A percentile compares a stretch with the other conserved stretches of the same genome.
These are phyloP conservation scores for Merluccius polli DNA, from an alignment of 2,797 vertebrate genomes.

Conservation along the genomic window DNA sequence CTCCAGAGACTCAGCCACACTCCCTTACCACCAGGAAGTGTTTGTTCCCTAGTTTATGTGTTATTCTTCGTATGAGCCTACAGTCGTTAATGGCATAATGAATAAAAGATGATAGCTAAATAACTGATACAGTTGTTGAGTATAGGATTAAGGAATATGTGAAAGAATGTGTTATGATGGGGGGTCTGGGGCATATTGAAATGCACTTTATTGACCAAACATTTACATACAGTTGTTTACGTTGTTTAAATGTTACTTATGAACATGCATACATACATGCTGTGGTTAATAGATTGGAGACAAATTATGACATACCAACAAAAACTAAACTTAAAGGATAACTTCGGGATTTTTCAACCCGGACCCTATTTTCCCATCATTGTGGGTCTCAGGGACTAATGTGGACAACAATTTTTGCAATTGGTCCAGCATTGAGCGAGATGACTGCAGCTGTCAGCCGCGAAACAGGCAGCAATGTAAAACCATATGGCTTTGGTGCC, in stretches of 20 bases:
- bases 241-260: background rate
- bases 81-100: background rate
- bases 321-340: background rate
- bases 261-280: background rate
- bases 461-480: too few relatives aligned
- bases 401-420: too few relatives aligned
- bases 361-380: too few relatives aligned
- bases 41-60: constrained; percentile 32
- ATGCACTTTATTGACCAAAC: background rate
- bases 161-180: background rate
- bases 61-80: constrained; percentile 29
- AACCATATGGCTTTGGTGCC: too few relatives aligned
- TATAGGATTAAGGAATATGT: background rate
- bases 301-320: background rate
- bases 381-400: too few relatives aligned
- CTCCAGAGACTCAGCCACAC: constrained; percentile 32
- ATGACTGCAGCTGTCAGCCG: too few relatives aligned
- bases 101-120: background rate
- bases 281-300: background rate
- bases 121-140: background rate
- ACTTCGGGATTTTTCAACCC: too few relatives aligned
- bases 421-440: too few relatives aligned
- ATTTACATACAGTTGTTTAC: background rate
- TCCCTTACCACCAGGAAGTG: constrained; percentile 23
- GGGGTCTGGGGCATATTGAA: background rate